Evolutionary conservation across 2,888 invertebrate species (phyloP), one percentile per base, ranked within the genome.

Genomic region (Thymelicus acteon): DNA sequence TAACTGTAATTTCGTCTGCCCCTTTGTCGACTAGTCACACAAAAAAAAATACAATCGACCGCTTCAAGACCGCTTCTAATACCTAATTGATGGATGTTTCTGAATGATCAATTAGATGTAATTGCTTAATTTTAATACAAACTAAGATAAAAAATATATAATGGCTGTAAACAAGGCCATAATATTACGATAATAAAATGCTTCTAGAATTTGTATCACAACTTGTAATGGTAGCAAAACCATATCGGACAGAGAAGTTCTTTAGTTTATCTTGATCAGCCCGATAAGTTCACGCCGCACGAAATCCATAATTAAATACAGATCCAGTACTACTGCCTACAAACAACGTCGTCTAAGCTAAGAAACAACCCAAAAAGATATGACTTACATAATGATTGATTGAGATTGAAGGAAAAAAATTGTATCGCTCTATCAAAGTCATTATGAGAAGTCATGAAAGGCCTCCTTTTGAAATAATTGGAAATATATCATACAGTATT

Each of bases 221-320:
- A 19, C 60, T 40, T 49, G 24, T 39, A 67, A 19, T 37, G 12
- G 61, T 24, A 54, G 47, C 31, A 2, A 60, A 54, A 10, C 49
- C 7, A 40, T 62, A 48, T 63, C 15, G 39, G 39, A 63, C n/a
- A 54, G 57, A 62, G 62, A 57, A 48, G 69, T 57, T 15, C 13
- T 39, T 44, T 19, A 47, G 57, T 69, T 69, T 60, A 60, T 63
- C 57, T 68, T 68, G 47, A 31, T 19, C 62, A 62, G 47, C 48
- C 68, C n/a, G 62, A 68, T 68, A 62, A 52, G 57, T 62, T 54
- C 68, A 31, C 62, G 39, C 57, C 19, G 62, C 62, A 68, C 62
- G 62, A 68, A 19, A 62, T 47, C 37, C 47, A 47, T n/a, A 13
- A 58, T 58, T 58, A 58, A 57, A 31, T 24, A 58, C 7, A 58